Evolutionary conservation across 2,888 invertebrate species (phyloP).

Genomic region (Scaptomyza flava): DNA sequence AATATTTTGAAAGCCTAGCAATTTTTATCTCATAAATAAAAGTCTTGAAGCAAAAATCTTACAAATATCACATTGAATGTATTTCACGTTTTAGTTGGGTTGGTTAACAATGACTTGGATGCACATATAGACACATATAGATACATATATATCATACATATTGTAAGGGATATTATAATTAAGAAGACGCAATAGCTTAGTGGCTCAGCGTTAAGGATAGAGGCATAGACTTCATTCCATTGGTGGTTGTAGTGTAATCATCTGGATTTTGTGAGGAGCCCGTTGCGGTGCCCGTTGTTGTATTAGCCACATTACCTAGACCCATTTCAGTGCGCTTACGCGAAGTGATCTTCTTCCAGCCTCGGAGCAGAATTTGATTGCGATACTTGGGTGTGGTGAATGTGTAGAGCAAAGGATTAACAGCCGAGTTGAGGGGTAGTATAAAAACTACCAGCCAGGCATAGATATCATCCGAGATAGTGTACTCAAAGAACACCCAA

Average conservation of each 20-base stretch:
- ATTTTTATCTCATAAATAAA: neutral
- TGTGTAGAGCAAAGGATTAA: constrained; percentile 89
- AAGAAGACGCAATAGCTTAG: constrained; percentile 23
- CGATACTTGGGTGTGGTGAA: constrained; percentile 88
- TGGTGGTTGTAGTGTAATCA: constrained; percentile 55
- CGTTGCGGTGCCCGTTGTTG: constrained; percentile 80
- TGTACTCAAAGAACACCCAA: constrained; percentile 86
- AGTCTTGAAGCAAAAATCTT: constrained; percentile 23
- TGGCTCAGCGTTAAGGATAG: constrained; percentile 59
- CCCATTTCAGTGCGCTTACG: constrained; percentile 81
- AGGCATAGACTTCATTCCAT: constrained; percentile 62
- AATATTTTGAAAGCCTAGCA: too few species aligned
- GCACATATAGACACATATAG: constrained; percentile 54
- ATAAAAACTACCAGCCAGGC: constrained; percentile 89
- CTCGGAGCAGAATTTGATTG: constrained; percentile 84
- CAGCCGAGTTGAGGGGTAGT: constrained; percentile 88
- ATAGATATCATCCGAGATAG: constrained; percentile 87
- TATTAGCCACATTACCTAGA: constrained; percentile 78
- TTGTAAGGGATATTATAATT: constrained; percentile 48
- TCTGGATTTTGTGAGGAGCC: constrained; percentile 83
- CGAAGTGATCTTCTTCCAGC: constrained; percentile 84
- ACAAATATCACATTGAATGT: constrained; percentile 77
- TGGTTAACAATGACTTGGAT: constrained; percentile 65
- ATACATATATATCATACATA: constrained; percentile 26
- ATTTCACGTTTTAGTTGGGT: constrained; percentile 63